Base-by-base conservation (phyloP, 2,113 vertebrate species). In the Pampusana beccarii region DNA sequence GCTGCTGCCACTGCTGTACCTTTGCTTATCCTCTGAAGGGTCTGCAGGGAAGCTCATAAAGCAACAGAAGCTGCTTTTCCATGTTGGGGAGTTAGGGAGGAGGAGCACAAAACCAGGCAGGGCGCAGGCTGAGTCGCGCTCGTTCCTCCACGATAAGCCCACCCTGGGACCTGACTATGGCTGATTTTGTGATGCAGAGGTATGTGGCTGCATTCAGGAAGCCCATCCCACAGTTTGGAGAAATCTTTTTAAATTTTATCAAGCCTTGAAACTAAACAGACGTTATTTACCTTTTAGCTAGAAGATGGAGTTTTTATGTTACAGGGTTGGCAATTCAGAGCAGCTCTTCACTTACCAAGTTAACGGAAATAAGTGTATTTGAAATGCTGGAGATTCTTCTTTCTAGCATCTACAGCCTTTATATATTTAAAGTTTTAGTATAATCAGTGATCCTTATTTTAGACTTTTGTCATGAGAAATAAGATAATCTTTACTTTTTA, bases 51-150 rank as follows among this genome's bases (percentile, higher is more conserved):
- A 64, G 33, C 29, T 69, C 16, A 1, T 1, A 29, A 20, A 38
- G 48, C 20, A 42, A 13, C 7, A 80, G 61, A 25, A 19, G 21
- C 53, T 31, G 2, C 28, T 70, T 69, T 73, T 60, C 36, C 11
- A 1, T 3, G 3, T 10, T 23, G 15, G 6, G 5, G 12, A 54
- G 11, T 50, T 81, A 7, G 2, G 21, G 36, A 25, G 26, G 53
- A 44, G 44, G 31, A 66, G 42, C 50, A 31, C 72, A 80, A 31
- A 70, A 11, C 44, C 4, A 2, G 65, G 28, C 26, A 50, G 21
- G 60, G 13, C 0, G 0, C 31, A 8, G 61, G 18, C 25, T 80
- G 40, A 38, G 33, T 54, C 42, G 16, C 58, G 21, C 33, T 54
- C 0, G 0, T 50, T 91, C 5, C 15, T 67, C 13, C 20, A 48